phyloP scores from a whole-genome alignment of 2,113 vertebrate genomes.

The Motacilla tschutschensis region DNA sequence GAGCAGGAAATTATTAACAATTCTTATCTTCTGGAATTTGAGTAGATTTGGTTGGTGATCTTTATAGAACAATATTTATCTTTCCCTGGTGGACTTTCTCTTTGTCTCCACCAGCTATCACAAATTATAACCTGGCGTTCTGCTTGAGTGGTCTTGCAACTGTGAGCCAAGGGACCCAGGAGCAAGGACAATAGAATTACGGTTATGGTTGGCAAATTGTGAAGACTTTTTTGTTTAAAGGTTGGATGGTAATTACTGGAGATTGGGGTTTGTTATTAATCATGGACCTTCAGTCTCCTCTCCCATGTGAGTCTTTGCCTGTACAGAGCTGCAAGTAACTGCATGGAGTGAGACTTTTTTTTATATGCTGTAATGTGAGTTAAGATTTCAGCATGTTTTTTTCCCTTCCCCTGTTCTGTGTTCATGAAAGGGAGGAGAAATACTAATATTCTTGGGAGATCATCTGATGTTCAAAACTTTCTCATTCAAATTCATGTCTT shows the following conservation, averaged over 20 bases:
- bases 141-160: slow-evolving; percentile 39
- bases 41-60: slow-evolving; percentile 62
- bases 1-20: slow-evolving; percentile 68
- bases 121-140: slow-evolving; percentile 42
- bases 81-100: slow-evolving; percentile 49
- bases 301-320: slow-evolving; percentile 20
- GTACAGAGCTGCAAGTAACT: background rate
- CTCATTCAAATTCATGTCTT: background rate
- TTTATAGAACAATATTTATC: slow-evolving; percentile 63
- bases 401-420: background rate
- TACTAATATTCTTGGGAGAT: background rate
- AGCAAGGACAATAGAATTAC: slow-evolving; percentile 50
- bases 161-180: background rate
- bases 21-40: slow-evolving; percentile 70
- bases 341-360: background rate
- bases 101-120: slow-evolving; percentile 36
- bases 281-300: background rate
- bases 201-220: slow-evolving; percentile 17
- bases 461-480: background rate
- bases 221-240: slow-evolving; percentile 53
- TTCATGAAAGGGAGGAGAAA: background rate
- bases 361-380: background rate
- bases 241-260: slow-evolving; percentile 41
- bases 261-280: slow-evolving; percentile 42
- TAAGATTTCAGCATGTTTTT: background rate